Conservation (phyloP, 2,797 vertebrate species). For the Ctenosaura bakeri region DNA sequence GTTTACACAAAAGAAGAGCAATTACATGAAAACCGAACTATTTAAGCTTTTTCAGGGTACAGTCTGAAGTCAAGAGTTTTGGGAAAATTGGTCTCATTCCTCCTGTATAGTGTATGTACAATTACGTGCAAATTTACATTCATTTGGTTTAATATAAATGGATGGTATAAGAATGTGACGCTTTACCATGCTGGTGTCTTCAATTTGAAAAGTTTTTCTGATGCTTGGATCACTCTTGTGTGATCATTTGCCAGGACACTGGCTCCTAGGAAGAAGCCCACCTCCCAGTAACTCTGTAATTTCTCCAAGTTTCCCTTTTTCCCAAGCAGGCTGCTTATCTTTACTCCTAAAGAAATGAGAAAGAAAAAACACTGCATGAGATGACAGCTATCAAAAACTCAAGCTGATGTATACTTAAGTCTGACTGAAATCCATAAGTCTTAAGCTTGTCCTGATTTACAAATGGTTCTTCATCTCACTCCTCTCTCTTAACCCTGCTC, state of each 20-base stretch:
- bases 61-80: too few relatives aligned
- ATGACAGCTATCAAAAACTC: neutral
- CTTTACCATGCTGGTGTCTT: constrained; percentile 95
- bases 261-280: constrained; percentile 97
- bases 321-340: constrained; percentile 96
- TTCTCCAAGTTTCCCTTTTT: constrained; percentile 98
- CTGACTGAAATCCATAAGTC: neutral
- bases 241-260: constrained; percentile 96
- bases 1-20: too few relatives aligned
- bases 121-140: neutral
- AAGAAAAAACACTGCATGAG: constrained; percentile 23
- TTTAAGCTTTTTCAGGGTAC: too few relatives aligned
- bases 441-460: neutral
- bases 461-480: neutral
- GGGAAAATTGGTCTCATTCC: too few relatives aligned
- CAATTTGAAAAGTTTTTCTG: constrained; percentile 97
- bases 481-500: neutral
- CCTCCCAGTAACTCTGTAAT: constrained; percentile 98
- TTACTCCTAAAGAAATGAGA: constrained; percentile 88
- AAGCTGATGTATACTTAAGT: neutral
- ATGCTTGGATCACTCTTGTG: constrained; percentile 93
- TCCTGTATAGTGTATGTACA: neutral
- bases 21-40: too few relatives aligned
- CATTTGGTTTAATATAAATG: neutral
- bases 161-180: neutral